These are phyloP conservation scores for Myotis planiceps DNA, from an alignment of 2,797 vertebrate genomes.

Conservation along the genomic window DNA sequence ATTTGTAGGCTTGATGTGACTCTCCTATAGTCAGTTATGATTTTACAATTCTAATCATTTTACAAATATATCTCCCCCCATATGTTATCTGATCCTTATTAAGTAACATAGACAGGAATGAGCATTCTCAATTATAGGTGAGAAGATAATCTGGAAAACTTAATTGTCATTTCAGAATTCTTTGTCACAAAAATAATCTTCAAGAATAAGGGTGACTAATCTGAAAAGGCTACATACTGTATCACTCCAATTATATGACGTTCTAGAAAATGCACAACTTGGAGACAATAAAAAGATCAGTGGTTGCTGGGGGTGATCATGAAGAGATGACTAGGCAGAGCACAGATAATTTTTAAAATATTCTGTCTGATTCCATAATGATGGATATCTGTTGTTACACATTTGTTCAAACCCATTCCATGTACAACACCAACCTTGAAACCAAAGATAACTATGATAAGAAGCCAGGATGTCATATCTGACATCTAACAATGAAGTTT, in stretches of 20 bases:
- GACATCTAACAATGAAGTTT: not conserved
- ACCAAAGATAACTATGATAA: not conserved
- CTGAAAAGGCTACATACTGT: not conserved
- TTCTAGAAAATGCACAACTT: not conserved
- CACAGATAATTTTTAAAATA: not conserved
- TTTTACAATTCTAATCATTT: not conserved
- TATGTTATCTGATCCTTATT: not conserved
- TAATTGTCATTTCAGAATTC: not conserved
- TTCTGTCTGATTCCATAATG: not conserved
- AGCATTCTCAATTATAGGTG: not conserved
- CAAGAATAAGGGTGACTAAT: not conserved
- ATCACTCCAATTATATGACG: not conserved
- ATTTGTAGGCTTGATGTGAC: not conserved
- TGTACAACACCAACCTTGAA: not conserved
- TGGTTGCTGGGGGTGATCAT: not conserved
- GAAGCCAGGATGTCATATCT: not conserved
- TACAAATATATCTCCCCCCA: not conserved
- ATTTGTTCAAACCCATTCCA: not conserved
- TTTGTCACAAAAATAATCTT: constrained; percentile 1
- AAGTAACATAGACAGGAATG: not conserved
- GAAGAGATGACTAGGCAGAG: not conserved
- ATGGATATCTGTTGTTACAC: not conserved
- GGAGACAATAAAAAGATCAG: not conserved
- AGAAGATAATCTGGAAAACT: not conserved
- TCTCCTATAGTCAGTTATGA: not conserved